Percentiles rank a stretch among this genome's conserved stretches.
These are phyloP conservation scores for Tetranychus piercei DNA, from an alignment of 2,888 invertebrate species.

Conservation along the genomic window DNA sequence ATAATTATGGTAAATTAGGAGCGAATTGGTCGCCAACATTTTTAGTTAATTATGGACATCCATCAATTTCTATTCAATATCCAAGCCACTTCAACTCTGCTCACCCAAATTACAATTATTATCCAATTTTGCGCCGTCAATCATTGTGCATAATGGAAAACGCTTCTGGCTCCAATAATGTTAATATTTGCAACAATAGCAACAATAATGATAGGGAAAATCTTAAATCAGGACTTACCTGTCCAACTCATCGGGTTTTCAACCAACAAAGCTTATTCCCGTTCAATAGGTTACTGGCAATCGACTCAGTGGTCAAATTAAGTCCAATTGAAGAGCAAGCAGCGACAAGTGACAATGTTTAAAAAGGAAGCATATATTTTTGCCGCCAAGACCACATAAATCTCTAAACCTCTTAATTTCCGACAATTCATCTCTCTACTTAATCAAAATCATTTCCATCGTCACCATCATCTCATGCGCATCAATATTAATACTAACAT, in stretches of 20 bases:
- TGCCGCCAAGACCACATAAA: too few species aligned
- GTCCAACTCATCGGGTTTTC: background rate
- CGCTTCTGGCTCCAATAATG: background rate
- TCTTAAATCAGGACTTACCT: background rate
- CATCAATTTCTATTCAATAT: background rate
- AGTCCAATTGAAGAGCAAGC: constrained; percentile 7
- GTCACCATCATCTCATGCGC: too few species aligned
- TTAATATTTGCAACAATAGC: background rate
- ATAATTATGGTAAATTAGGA: background rate
- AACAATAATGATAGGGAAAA: background rate
- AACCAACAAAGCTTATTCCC: background rate
- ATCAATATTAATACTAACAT: too few species aligned
- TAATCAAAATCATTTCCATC: too few species aligned
- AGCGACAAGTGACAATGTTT: constrained; percentile 6
- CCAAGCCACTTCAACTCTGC: background rate
- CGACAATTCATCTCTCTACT: too few species aligned
- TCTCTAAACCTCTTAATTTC: too few species aligned
- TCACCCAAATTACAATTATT: background rate
- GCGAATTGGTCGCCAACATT: background rate
- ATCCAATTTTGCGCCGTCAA: background rate
- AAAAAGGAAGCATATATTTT: background rate
- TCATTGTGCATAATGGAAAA: background rate
- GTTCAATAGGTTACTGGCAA: background rate
- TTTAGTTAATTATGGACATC: background rate
- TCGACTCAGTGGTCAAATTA: constrained; percentile 1